phyloP scores from a whole-genome alignment of 2,888 invertebrate genomes.

The Eupithecia vulgata region DNA sequence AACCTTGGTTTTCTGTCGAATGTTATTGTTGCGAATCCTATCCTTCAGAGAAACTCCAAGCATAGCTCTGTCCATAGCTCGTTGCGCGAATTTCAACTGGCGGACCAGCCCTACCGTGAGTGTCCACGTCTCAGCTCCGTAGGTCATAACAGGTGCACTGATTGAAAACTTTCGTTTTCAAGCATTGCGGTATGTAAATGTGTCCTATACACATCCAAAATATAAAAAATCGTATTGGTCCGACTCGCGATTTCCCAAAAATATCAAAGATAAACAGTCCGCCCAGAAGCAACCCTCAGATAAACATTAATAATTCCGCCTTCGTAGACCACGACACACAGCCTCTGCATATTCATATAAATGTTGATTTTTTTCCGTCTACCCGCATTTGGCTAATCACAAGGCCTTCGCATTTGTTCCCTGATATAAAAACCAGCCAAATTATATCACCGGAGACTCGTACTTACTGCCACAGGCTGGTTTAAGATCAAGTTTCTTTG shows the following conservation, averaged over 20 bases:
- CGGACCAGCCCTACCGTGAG: no score
- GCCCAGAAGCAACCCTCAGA: constrained; percentile 24
- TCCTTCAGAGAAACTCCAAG: no score
- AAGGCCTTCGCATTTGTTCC: constrained; percentile 26
- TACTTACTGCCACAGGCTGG: neutral
- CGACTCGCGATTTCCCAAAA: constrained; percentile 8
- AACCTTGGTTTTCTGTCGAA: no score
- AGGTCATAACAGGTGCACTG: no score
- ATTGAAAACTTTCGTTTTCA: no score
- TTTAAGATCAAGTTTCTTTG: no score
- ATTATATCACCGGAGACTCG: neutral
- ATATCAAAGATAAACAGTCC: constrained; percentile 3
- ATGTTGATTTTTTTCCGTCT: constrained; percentile 46
- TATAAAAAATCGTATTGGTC: neutral
- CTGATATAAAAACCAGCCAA: constrained; percentile 11
- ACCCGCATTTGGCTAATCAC: constrained; percentile 51
- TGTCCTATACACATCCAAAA: no score
- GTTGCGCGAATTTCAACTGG: no score
- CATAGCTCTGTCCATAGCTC: no score
- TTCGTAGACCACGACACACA: constrained; percentile 43
- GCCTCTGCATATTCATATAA: constrained; percentile 54
- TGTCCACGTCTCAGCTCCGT: no score
- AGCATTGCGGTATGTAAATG: no score
- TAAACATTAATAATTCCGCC: constrained; percentile 38
- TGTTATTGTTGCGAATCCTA: no score